Evolutionary conservation across 2,113 vertebrate genomes (phyloP).

Genomic region (Alosa alosa): DNA sequence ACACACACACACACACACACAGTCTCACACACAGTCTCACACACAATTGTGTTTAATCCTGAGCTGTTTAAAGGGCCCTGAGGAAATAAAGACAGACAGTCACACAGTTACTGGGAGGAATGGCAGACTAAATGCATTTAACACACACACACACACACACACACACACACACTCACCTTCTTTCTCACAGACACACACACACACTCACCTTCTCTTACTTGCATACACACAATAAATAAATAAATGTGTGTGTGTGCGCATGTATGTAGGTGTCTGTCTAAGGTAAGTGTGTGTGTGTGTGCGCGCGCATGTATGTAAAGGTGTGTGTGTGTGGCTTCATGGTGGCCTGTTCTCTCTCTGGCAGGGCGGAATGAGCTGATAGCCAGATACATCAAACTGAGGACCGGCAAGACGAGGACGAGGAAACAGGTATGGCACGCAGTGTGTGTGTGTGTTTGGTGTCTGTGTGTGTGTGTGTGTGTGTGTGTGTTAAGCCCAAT

Average conservation of each 20-base stretch:
- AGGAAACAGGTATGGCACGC: conserved; percentile 87
- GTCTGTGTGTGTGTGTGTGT: not conserved
- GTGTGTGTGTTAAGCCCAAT: not conserved
- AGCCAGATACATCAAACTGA: conserved; percentile 92
- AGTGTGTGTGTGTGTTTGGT: not conserved
- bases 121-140: no score
- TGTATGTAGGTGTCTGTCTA: not conserved
- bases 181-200: no score
- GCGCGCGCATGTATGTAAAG: not conserved
- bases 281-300: not conserved
- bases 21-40: no score
- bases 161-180: no score
- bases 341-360: not conserved
- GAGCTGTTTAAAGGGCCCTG: no score
- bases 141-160: no score
- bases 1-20: no score
- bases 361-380: conserved; percentile 95
- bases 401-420: conserved; percentile 93
- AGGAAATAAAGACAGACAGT: no score
- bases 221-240: no score
- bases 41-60: no score
- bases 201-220: no score
- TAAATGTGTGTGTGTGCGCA: not conserved
- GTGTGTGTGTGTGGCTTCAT: not conserved
- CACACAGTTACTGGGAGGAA: no score